phyloP scores from a whole-genome alignment of 2,113 vertebrate species.

The Coreoperca whiteheadi region DNA sequence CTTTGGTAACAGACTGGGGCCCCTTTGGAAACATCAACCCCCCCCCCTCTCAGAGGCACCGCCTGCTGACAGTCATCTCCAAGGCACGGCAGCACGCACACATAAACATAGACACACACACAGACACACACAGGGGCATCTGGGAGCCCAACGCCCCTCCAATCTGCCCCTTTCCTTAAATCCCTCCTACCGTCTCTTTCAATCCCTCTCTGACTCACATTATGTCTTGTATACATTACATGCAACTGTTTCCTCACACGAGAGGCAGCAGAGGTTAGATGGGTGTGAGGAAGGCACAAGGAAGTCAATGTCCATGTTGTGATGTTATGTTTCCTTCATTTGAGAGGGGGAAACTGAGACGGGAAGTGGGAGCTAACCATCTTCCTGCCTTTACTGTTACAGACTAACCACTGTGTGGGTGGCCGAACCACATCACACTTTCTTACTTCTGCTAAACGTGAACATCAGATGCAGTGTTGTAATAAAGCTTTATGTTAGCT shows the following conservation, averaged over 20 bases:
- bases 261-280: conserved; percentile 55
- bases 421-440: conserved; percentile 39
- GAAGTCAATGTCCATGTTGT: conserved; percentile 58
- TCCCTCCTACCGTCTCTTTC: conserved; percentile 54
- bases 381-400: conserved; percentile 36
- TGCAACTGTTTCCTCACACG: conserved; percentile 69
- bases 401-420: conserved; percentile 58
- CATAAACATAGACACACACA: conserved; percentile 20
- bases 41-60: conserved; percentile 75
- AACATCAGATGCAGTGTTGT: background rate
- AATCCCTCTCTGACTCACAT: conserved; percentile 45
- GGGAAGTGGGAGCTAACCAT: conserved; percentile 42
- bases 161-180: conserved; percentile 55
- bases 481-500: background rate
- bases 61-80: conserved; percentile 78
- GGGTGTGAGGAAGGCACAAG: conserved; percentile 36
- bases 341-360: conserved; percentile 17
- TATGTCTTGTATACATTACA: conserved; percentile 60
- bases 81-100: conserved; percentile 20
- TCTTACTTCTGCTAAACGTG: background rate
- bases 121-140: conserved; percentile 44
- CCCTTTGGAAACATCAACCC: conserved; percentile 84
- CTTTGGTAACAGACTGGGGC: conserved; percentile 77
- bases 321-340: conserved; percentile 42
- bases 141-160: conserved; percentile 58